Conservation (phyloP, 2,888 invertebrate genomes). For the Acleris holmiana region DNA sequence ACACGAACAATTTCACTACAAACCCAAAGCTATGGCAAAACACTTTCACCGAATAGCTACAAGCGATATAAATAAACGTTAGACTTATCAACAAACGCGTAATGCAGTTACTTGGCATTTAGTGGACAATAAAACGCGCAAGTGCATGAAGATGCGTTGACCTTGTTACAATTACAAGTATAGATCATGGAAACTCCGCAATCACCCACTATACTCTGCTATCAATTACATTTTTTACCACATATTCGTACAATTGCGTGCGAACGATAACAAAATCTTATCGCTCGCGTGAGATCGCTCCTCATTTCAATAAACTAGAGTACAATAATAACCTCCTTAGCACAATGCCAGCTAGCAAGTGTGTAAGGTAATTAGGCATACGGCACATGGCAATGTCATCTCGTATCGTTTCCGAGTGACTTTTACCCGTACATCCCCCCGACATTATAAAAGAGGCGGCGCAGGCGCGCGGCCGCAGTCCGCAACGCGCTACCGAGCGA, state of each 20-base stretch:
- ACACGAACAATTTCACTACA: no score
- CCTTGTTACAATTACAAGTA: conserved; percentile 32
- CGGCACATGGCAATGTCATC: conserved; percentile 74
- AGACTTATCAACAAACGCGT: conserved; percentile 1
- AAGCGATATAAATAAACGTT: not conserved
- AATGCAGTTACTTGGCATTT: conserved; percentile 15
- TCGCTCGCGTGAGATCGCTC: conserved; percentile 40
- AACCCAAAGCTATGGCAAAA: no score
- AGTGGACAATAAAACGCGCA: conserved; percentile 28
- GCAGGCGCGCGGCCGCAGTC: conserved; percentile 78
- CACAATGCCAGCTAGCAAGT: conserved; percentile 25
- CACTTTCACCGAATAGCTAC: no score
- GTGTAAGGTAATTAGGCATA: conserved; percentile 34
- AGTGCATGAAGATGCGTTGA: conserved; percentile 27
- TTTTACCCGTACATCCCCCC: conserved; percentile 76
- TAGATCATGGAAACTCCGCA: conserved; percentile 27
- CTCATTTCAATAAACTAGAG: conserved; percentile 37
- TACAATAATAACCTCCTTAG: conserved; percentile 36
- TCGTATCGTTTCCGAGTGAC: conserved; percentile 68
- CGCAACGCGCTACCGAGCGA: conserved; percentile 70
- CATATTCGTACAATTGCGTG: conserved; percentile 29
- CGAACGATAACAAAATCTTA: conserved; percentile 26
- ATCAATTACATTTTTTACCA: conserved; percentile 30
- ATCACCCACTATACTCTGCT: conserved; percentile 13
- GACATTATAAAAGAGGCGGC: conserved; percentile 75